Conservation (phyloP, 2,888 invertebrate species). For the Patella caerulea region DNA sequence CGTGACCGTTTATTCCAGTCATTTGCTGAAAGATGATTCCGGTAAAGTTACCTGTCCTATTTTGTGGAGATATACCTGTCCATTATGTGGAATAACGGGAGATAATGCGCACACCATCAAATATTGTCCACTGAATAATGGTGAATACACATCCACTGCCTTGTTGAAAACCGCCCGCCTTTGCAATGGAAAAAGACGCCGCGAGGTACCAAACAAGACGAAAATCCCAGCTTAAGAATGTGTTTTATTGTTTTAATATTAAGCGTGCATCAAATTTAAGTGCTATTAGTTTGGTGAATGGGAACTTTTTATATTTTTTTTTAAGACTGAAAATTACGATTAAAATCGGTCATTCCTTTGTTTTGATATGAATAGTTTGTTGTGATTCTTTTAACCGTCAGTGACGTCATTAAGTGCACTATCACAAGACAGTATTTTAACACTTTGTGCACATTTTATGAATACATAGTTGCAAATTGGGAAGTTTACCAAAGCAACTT, state of each 20-base stretch:
- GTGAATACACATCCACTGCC: slow-evolving; percentile 12
- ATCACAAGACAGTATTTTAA: neutral
- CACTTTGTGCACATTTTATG: neutral
- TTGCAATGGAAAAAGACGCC: slow-evolving; percentile 4
- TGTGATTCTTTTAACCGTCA: neutral
- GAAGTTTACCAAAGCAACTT: neutral
- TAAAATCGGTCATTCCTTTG: neutral
- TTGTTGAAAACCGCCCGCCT: slow-evolving; percentile 2
- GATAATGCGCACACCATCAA: slow-evolving; percentile 83
- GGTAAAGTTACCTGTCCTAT: slow-evolving; percentile 81
- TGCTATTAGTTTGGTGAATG: neutral
- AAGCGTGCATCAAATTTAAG: neutral
- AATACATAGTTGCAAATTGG: neutral
- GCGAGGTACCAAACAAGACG: neutral
- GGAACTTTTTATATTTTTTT: neutral
- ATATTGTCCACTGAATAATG: slow-evolving; percentile 76
- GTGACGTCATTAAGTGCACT: neutral
- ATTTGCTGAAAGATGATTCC: slow-evolving; percentile 77
- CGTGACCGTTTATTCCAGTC: slow-evolving; percentile 77
- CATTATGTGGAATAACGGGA: slow-evolving; percentile 80
- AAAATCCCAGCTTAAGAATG: neutral
- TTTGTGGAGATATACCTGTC: slow-evolving; percentile 80
- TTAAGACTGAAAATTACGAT: neutral
- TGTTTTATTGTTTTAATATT: neutral
- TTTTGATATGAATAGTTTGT: slow-evolving; percentile 1